Base-by-base conservation (phyloP, 2,113 vertebrate genomes). In the Carassius gibelio region DNA sequence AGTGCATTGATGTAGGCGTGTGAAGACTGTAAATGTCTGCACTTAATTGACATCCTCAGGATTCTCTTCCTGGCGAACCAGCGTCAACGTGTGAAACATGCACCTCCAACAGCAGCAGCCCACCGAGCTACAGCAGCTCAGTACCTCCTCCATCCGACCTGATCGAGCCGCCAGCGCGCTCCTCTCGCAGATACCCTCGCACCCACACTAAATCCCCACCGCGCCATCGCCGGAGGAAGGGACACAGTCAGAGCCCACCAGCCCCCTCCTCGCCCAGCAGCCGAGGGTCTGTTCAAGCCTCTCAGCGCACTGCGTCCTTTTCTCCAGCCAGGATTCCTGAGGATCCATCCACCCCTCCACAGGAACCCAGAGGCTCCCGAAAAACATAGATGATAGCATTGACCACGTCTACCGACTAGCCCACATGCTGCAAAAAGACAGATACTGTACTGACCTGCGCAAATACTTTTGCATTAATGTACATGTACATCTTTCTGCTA, bases 81-180 rank as follows among this genome's bases (percentile, higher is more conserved):
- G 91, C 93, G n/a, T 91, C 93, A 0, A 87, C 92, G 17, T 90
- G 92, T 30, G 95, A 96, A 89, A 91, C 92, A 9, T 94, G 94
- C 59, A 86, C 91, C 0, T 89, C 93, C 0, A 95, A 96, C 62
- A 80, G 90, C 0, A 93, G 94, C 15, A 89, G 86, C 66, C 94
- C 94, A 0, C 95, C 95, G 0, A 93, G 90, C 85, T 95, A 96
- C 90, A 92, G 90, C 21, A 91, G 91, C 82, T 93, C 84, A 3
- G 14, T 91, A 0, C 78, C 90, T 0, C 88, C 91, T 3, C 87
- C 93, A 0, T 88, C 91, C 21, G 92, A 92, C 61, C 94, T 93
- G 0, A 90, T 93, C 0, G 93, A 92, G 6, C 90, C 92, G 17
- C 93, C 95, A 1, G 90, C 90, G 8, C 93, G 85, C 45, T 91